phyloP scores from a whole-genome alignment of 2,113 vertebrate genomes.

The Larimichthys crocea region DNA sequence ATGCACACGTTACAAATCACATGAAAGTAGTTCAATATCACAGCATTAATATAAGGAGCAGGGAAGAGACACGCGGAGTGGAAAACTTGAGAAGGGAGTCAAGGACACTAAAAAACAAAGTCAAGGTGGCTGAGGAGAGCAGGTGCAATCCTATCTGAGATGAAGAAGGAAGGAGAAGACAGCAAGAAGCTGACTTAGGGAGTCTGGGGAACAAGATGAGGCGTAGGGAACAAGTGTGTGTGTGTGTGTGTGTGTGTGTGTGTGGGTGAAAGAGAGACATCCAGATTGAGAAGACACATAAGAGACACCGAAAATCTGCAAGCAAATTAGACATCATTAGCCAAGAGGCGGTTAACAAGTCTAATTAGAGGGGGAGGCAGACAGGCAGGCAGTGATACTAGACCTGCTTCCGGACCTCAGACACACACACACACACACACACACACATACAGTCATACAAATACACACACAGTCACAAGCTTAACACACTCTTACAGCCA shows the following conservation, averaged over 20 bases:
- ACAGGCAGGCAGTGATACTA: constrained; percentile 70
- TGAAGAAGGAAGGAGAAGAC: constrained; percentile 42
- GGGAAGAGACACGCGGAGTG: not conserved
- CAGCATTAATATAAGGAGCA: not conserved
- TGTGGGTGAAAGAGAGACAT: constrained; percentile 36
- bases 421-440: constrained; percentile 6
- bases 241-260: constrained; percentile 6
- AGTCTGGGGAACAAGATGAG: constrained; percentile 39
- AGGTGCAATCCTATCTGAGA: constrained; percentile 46
- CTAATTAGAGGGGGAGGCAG: constrained; percentile 74
- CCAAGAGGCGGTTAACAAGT: constrained; percentile 71
- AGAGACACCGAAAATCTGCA: constrained; percentile 72
- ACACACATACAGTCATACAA: constrained; percentile 7
- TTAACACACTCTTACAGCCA: constrained; percentile 46
- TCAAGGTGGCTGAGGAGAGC: constrained; percentile 57
- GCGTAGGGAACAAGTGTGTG: constrained; percentile 14
- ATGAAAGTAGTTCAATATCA: constrained; percentile 37
- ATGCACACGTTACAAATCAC: constrained; percentile 22
- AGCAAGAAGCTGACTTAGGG: constrained; percentile 28
- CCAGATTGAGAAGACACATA: constrained; percentile 63
- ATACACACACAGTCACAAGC: constrained; percentile 44
- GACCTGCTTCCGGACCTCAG: constrained; percentile 65
- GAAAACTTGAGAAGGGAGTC: constrained; percentile 36
- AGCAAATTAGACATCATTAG: constrained; percentile 79
- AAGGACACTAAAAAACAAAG: constrained; percentile 49